Evolutionary conservation across 1,140 invertebrate genomes (phyloP).

Genomic region (Sycophaga agraensis): DNA sequence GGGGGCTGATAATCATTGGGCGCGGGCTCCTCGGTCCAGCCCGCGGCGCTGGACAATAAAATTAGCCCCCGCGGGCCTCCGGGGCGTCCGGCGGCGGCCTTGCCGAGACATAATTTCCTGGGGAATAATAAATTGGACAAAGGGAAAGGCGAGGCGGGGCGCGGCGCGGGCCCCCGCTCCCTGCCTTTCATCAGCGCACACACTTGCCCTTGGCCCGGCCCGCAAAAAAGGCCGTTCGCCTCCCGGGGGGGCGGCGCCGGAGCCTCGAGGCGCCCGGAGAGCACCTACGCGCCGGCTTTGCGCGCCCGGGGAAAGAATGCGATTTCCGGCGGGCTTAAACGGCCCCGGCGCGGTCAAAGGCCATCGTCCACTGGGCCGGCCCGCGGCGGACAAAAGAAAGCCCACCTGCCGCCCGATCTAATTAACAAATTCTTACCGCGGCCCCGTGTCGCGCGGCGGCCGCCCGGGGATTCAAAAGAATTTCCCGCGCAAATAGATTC

Average conservation of each 20-base stretch:
- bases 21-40: too few species aligned
- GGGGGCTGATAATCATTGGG: too few species aligned
- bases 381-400: background rate
- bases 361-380: background rate
- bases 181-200: background rate
- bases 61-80: slow-evolving; percentile 12
- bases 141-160: slow-evolving; percentile 8
- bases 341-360: background rate
- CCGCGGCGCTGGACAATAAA: slow-evolving; percentile 23
- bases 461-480: slow-evolving; percentile 44
- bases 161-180: background rate
- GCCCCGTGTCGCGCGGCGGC: slow-evolving; percentile 29
- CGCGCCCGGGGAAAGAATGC: slow-evolving; percentile 1
- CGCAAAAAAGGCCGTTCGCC: slow-evolving; percentile 12
- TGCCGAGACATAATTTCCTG: slow-evolving; percentile 31
- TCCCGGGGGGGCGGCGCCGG: background rate
- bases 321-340: slow-evolving; percentile 6
- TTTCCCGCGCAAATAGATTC: slow-evolving; percentile 46
- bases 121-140: slow-evolving; percentile 34
- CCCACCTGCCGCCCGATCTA: slow-evolving; percentile 36
- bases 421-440: slow-evolving; percentile 49
- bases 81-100: background rate
- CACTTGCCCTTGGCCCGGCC: background rate
- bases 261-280: background rate
- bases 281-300: background rate